Percentiles rank a stretch among this genome's conserved stretches.
phyloP scores from a whole-genome alignment of 2,888 invertebrate genomes.

The Flexamia atlantica region DNA sequence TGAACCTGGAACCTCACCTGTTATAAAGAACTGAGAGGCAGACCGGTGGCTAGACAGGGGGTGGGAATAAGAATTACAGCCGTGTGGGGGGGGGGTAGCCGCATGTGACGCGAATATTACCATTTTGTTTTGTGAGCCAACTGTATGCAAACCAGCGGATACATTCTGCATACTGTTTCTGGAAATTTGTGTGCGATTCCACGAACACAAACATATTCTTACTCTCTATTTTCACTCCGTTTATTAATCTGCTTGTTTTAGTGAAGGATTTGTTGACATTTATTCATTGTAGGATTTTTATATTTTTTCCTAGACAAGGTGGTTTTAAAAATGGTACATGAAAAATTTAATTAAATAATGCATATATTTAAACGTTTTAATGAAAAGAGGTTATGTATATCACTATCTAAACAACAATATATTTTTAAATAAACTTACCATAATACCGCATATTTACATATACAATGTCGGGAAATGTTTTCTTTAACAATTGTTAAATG shows the following conservation, averaged over 20 bases:
- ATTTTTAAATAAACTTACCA: no score
- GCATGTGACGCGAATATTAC: slow-evolving; percentile 29
- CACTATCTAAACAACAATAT: no score
- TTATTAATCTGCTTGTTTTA: not conserved
- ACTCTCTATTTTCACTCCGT: not conserved
- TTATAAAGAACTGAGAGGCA: not conserved
- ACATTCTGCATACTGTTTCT: slow-evolving; percentile 34
- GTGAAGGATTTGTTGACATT: no score
- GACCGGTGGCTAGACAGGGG: slow-evolving; percentile 5
- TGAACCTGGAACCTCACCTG: not conserved
- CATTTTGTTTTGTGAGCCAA: slow-evolving; percentile 40
- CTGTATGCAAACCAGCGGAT: slow-evolving; percentile 40
- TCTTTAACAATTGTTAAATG: no score
- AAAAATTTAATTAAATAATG: no score
- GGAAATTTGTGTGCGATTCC: not conserved
- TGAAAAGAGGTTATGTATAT: no score
- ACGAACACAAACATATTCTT: not conserved
- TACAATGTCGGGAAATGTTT: no score
- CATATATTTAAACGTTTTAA: no score
- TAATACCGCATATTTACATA: no score
- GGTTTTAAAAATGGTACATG: no score
- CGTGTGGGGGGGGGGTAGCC: not conserved
- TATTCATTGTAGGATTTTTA: no score
- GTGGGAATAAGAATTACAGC: not conserved
- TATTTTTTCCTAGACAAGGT: no score